Evolutionary conservation across 2,888 invertebrate species (phyloP).

Genomic region (Hydrotaea diabolus): DNA sequence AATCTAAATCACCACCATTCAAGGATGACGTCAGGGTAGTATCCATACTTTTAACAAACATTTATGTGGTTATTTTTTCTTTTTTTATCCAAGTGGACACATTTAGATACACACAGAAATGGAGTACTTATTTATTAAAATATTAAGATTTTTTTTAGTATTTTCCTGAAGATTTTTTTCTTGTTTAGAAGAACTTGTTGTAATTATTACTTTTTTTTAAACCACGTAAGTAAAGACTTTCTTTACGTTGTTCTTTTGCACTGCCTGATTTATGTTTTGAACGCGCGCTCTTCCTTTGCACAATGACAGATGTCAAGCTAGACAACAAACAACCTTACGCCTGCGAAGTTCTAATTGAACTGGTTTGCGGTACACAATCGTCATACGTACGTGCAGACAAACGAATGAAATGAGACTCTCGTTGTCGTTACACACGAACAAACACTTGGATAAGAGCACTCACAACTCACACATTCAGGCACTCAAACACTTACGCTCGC

Average conservation of each 20-base stretch:
- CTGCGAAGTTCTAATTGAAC: constrained; percentile 69
- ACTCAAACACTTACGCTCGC: too few species aligned
- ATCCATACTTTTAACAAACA: constrained; percentile 80
- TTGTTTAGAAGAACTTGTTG: too few species aligned
- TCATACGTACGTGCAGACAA: not conserved
- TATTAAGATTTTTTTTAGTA: not conserved
- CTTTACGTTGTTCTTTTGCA: not conserved
- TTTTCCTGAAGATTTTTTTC: not conserved
- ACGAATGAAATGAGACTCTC: constrained; percentile 53
- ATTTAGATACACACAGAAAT: not conserved
- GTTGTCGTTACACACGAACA: constrained; percentile 9
- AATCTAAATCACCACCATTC: constrained; percentile 79
- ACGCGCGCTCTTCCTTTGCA: not conserved
- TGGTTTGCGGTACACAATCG: constrained; percentile 51
- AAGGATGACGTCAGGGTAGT: constrained; percentile 77
- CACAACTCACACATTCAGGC: not conserved
- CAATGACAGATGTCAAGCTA: not conserved
- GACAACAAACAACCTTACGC: constrained; percentile 59
- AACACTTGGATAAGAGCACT: not conserved
- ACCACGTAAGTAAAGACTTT: not conserved
- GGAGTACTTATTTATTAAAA: not conserved
- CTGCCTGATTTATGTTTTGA: not conserved
- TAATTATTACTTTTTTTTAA: not conserved
- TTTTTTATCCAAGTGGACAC: not conserved
- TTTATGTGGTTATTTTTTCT: constrained; percentile 62